A percentile compares a stretch with the other conserved stretches of the same genome.
Conservation (phyloP, 2,113 vertebrate genomes). For the Osmerus eperlanus region DNA sequence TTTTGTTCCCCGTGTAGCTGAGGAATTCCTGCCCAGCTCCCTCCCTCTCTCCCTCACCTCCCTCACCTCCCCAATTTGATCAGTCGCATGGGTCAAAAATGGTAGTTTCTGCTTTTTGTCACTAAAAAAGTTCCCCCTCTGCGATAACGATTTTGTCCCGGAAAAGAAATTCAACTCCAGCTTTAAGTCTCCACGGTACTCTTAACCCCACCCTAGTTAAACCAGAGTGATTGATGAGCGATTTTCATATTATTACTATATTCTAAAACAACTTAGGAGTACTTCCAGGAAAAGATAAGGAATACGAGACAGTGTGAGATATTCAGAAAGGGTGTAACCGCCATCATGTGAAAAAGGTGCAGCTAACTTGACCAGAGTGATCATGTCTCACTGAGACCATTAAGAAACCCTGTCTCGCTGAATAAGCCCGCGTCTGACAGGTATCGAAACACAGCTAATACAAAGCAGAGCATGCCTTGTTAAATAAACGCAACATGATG, state of each 20-base stretch:
- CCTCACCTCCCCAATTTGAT: slow-evolving; percentile 5
- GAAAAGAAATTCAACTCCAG: slow-evolving; percentile 20
- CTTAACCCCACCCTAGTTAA: background rate
- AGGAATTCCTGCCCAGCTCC: slow-evolving; percentile 11
- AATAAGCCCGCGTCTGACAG: background rate
- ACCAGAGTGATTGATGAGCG: slow-evolving; percentile 3
- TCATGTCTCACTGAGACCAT: background rate
- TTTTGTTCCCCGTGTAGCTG: slow-evolving; percentile 28
- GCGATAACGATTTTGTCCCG: slow-evolving; percentile 22
- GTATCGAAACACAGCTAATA: slow-evolving; percentile 9
- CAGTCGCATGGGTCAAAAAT: slow-evolving; percentile 12
- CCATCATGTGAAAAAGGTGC: too few relatives aligned
- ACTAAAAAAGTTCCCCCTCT: slow-evolving; percentile 15
- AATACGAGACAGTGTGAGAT: background rate
- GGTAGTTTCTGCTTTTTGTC: slow-evolving; percentile 36
- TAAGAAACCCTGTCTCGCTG: background rate
- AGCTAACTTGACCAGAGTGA: background rate
- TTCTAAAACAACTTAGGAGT: too few relatives aligned
- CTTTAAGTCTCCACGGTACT: slow-evolving; percentile 9
- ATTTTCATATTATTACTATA: background rate
- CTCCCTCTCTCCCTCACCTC: background rate
- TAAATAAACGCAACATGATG: background rate
- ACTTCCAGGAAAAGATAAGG: background rate
- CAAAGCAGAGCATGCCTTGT: background rate
- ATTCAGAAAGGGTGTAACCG: too few relatives aligned